Percentiles rank a stretch among this genome's conserved stretches.
These are phyloP conservation scores for Leontocebus nigricollis DNA, from an alignment of 2,797 vertebrate genomes.

Conservation along the genomic window DNA sequence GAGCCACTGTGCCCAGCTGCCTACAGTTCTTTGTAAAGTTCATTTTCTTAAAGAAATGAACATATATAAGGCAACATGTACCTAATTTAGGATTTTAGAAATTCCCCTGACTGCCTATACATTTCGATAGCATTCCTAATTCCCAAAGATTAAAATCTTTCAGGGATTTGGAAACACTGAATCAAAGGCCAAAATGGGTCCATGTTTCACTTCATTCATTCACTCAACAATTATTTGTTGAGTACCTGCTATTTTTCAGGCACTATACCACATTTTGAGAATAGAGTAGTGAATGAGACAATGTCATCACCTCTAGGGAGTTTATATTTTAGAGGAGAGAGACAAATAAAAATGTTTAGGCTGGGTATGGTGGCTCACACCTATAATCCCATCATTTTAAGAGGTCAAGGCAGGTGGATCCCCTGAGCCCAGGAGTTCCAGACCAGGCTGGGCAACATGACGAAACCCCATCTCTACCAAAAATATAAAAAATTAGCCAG, in stretches of 20 bases:
- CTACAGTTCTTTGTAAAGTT: not conserved
- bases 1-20: not conserved
- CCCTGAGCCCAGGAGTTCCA: not conserved
- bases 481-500: too few species aligned
- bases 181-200: not conserved
- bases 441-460: too few species aligned
- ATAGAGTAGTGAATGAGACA: not conserved
- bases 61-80: not conserved
- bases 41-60: not conserved
- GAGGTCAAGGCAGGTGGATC: not conserved
- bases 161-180: not conserved
- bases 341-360: not conserved
- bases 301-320: not conserved
- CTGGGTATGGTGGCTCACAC: not conserved
- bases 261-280: not conserved
- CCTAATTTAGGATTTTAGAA: not conserved
- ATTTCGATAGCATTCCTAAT: not conserved
- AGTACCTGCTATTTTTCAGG: not conserved
- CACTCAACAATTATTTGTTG: not conserved
- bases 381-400: not conserved
- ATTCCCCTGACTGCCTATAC: not conserved
- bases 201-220: not conserved
- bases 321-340: not conserved
- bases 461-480: too few species aligned
- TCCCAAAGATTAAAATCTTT: not conserved